phyloP scores from a whole-genome alignment of 23 tunicate genomes.

The Halocynthia aurantium region DNA sequence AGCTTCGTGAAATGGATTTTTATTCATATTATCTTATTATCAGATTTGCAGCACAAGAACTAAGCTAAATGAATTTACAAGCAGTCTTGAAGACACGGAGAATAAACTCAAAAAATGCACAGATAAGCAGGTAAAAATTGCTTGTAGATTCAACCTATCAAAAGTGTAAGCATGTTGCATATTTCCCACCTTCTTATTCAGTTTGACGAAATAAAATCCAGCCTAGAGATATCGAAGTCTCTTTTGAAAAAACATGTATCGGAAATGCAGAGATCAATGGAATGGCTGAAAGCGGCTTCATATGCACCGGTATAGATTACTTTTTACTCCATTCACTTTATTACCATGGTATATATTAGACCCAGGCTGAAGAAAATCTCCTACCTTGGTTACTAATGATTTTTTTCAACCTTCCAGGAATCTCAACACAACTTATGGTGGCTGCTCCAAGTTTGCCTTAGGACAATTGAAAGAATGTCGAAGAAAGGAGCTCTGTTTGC shows the following conservation, averaged over 20 bases:
- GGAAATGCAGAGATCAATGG: conserved; percentile 61
- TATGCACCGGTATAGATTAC: conserved; percentile 56
- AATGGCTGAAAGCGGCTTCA: conserved; percentile 82
- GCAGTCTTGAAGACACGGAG: conserved; percentile 66
- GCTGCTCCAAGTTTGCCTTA: conserved; percentile 59
- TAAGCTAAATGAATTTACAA: conserved; percentile 64
- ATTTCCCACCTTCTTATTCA: conserved; percentile 17
- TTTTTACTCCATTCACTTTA: background rate
- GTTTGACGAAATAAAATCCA: conserved; percentile 57
- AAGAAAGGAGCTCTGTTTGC: conserved; percentile 67
- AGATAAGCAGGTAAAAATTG: conserved; percentile 25
- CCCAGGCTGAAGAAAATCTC: background rate
- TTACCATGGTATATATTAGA: background rate
- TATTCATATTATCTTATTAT: too few relatives aligned
- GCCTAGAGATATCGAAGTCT: conserved; percentile 55
- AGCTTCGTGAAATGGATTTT: too few relatives aligned
- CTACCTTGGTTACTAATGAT: background rate
- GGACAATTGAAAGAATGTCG: conserved; percentile 63
- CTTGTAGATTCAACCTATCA: background rate
- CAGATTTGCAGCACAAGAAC: conserved; percentile 65
- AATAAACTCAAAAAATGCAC: conserved; percentile 58
- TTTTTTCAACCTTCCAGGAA: conserved; percentile 28
- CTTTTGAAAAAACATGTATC: conserved; percentile 73
- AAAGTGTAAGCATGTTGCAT: background rate
- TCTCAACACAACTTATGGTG: conserved; percentile 85